A percentile compares a stretch with the other conserved stretches of the same genome.
Evolutionary conservation across 2,888 invertebrate species (phyloP).

Genomic region (Aspidapion aeneum): DNA sequence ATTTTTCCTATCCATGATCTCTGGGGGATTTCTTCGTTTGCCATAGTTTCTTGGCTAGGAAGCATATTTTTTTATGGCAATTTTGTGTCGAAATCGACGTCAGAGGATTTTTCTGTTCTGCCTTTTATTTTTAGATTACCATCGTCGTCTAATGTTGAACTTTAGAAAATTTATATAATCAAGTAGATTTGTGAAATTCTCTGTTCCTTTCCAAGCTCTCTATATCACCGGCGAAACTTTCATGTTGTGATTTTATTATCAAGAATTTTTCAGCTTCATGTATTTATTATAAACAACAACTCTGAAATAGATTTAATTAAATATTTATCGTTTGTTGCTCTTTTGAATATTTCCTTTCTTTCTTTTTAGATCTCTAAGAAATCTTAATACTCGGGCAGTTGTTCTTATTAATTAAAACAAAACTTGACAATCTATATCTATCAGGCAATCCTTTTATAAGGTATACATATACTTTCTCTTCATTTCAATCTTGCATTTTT

Average conservation of each 20-base stretch:
- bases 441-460: background rate
- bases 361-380: background rate
- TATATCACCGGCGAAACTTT: background rate
- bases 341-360: background rate
- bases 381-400: background rate
- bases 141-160: background rate
- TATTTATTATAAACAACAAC: background rate
- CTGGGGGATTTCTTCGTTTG: background rate
- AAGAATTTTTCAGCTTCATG: background rate
- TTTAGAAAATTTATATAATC: background rate
- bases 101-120: background rate
- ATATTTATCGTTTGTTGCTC: background rate
- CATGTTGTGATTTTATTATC: background rate
- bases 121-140: background rate
- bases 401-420: background rate
- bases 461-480: no score
- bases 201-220: background rate
- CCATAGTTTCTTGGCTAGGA: background rate
- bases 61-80: background rate
- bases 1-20: background rate
- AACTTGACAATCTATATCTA: background rate
- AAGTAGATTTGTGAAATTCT: background rate
- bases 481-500: no score
- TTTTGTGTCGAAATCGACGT: background rate
- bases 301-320: background rate